These are phyloP conservation scores for Sphaerodactylus townsendi DNA, from an alignment of 2,113 vertebrate species.

Conservation along the genomic window DNA sequence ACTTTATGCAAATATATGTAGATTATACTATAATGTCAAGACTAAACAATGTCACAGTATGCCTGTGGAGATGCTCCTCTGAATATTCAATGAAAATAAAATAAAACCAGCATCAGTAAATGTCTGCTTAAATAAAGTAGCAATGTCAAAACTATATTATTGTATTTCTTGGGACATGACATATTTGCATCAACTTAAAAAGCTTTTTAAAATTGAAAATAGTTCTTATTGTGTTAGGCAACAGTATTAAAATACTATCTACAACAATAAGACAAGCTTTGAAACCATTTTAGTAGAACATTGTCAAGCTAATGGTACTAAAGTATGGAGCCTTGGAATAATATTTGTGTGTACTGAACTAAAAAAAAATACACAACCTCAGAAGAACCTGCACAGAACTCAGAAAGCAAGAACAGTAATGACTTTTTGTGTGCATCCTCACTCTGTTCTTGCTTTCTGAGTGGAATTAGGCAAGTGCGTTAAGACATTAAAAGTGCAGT, in stretches of 20 bases:
- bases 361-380: no score
- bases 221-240: background rate
- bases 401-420: no score
- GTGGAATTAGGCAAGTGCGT: no score
- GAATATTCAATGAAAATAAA: slow-evolving; percentile 49
- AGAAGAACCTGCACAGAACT: no score
- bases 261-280: background rate
- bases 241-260: background rate
- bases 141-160: slow-evolving; percentile 2
- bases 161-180: slow-evolving; percentile 22
- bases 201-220: background rate
- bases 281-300: background rate
- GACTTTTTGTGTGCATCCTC: no score
- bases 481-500: no score
- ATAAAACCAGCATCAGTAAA: slow-evolving; percentile 23
- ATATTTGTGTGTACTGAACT: no score
- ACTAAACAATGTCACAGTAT: slow-evolving; percentile 48
- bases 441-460: no score
- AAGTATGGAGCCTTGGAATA: no score
- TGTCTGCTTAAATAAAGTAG: slow-evolving; percentile 10
- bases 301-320: background rate
- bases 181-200: slow-evolving; percentile 13
- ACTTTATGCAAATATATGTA: slow-evolving; percentile 57
- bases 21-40: slow-evolving; percentile 44
- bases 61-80: slow-evolving; percentile 36